Percentiles rank a stretch among this genome's conserved stretches.
These are phyloP conservation scores for Cosmia pyralina DNA, from an alignment of 2,888 invertebrate genomes.

Conservation along the genomic window DNA sequence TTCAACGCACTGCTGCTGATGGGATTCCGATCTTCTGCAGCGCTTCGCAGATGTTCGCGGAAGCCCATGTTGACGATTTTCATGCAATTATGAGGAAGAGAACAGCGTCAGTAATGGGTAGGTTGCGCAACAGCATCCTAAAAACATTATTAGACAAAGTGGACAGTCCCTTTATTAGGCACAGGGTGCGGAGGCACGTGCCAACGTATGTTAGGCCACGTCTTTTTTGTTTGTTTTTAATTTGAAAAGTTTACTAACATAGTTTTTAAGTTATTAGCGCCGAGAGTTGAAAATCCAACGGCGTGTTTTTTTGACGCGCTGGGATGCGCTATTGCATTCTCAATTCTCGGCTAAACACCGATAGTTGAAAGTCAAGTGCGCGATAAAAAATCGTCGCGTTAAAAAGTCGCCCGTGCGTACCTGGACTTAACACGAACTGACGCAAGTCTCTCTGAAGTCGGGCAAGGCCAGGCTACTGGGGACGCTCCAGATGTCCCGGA, in stretches of 20 bases:
- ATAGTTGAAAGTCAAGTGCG: background rate
- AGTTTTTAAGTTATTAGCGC: background rate
- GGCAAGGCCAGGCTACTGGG: slow-evolving; percentile 76
- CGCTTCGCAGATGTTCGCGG: too few relatives aligned
- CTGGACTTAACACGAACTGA: slow-evolving; percentile 50
- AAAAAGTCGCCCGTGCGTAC: slow-evolving; percentile 13
- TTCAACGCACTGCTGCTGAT: background rate
- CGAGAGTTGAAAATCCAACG: background rate
- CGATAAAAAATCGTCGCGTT: background rate
- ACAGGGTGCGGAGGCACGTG: too few relatives aligned
- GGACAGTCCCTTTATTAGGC: too few relatives aligned
- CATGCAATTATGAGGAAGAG: too few relatives aligned
- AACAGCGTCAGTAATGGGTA: too few relatives aligned
- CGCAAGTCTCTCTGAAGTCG: slow-evolving; percentile 71
- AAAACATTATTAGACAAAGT: too few relatives aligned
- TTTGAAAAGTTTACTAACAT: too few relatives aligned
- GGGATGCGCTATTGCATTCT: background rate
- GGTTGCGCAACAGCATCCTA: too few relatives aligned
- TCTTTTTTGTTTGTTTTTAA: too few relatives aligned
- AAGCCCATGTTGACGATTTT: too few relatives aligned
- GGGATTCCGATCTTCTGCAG: too few relatives aligned
- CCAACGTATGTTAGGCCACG: too few relatives aligned
- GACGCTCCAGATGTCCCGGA: slow-evolving; percentile 74
- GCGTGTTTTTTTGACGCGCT: background rate
- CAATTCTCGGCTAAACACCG: background rate